Conservation (phyloP, 2,113 vertebrate genomes). For the Thalassoma bifasciatum region DNA sequence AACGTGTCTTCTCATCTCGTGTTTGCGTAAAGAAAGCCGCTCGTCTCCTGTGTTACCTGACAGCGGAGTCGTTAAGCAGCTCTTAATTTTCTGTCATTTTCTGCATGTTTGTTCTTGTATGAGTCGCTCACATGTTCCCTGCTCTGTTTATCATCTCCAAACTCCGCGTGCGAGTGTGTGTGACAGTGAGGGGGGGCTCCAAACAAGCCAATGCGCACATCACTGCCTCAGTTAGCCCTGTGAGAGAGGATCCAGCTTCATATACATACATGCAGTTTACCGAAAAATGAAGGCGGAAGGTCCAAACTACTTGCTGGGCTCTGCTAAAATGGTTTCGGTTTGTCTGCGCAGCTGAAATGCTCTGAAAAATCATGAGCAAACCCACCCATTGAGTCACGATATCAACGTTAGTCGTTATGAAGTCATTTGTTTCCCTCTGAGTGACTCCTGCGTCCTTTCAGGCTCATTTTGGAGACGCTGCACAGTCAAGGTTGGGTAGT, state of each 20-base stretch:
- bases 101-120: background rate
- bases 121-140: constrained; percentile 51
- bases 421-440: constrained; percentile 41
- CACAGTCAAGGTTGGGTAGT: constrained; percentile 46
- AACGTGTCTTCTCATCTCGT: constrained; percentile 40
- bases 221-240: constrained; percentile 21
- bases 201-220: constrained; percentile 50
- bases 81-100: background rate
- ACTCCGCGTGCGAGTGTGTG: constrained; percentile 69
- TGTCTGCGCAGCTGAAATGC: constrained; percentile 48
- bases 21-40: constrained; percentile 43
- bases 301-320: constrained; percentile 18
- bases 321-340: constrained; percentile 31
- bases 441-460: constrained; percentile 25
- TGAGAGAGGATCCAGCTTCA: background rate
- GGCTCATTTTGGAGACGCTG: constrained; percentile 2
- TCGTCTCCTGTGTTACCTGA: constrained; percentile 23
- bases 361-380: constrained; percentile 30
- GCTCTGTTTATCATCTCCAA: constrained; percentile 66
- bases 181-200: constrained; percentile 22
- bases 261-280: constrained; percentile 9
- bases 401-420: constrained; percentile 25
- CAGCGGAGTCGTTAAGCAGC: background rate
- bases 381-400: constrained; percentile 61
- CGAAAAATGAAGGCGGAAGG: background rate